phyloP scores from a whole-genome alignment of 2,888 invertebrate genomes.

The Caenorhabditis plicata region DNA sequence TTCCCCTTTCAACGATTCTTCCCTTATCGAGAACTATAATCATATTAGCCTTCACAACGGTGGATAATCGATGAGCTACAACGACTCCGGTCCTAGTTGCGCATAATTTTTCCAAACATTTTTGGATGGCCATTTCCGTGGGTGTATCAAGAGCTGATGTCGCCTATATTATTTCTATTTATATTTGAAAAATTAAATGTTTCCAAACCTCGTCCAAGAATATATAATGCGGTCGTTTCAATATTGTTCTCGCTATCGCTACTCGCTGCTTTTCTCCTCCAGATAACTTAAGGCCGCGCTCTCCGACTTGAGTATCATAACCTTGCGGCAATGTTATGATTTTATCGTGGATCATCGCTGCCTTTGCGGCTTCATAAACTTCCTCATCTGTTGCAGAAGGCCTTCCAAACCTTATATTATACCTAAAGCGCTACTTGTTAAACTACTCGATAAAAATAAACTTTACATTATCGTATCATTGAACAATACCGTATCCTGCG shows the following conservation, averaged over 20 bases:
- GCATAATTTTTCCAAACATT: conserved; percentile 72
- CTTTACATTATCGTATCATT: conserved; percentile 62
- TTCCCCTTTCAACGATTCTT: conserved; percentile 85
- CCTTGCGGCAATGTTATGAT: conserved; percentile 86
- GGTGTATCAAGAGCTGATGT: conserved; percentile 88
- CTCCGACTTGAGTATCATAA: conserved; percentile 76
- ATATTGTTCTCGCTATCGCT: conserved; percentile 89
- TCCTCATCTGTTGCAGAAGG: conserved; percentile 79
- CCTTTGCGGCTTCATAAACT: conserved; percentile 83
- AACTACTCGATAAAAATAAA: background rate
- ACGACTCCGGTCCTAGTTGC: conserved; percentile 82
- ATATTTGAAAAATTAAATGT: no score
- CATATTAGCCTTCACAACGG: conserved; percentile 88
- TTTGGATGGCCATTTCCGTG: conserved; percentile 85
- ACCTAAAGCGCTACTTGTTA: no score
- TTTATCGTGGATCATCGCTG: conserved; percentile 89
- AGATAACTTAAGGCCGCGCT: conserved; percentile 87
- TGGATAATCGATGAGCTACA: conserved; percentile 87
- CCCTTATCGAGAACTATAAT: conserved; percentile 90
- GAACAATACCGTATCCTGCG: conserved; percentile 68
- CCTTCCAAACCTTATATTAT: conserved; percentile 90
- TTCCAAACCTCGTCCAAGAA: conserved; percentile 90
- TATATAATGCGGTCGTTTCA: conserved; percentile 87
- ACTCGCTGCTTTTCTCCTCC: conserved; percentile 97
- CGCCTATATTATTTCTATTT: no score